A percentile compares a stretch with the other conserved stretches of the same genome.
phyloP scores from a whole-genome alignment of 1,140 invertebrate species.

The Lepidurus apus region DNA sequence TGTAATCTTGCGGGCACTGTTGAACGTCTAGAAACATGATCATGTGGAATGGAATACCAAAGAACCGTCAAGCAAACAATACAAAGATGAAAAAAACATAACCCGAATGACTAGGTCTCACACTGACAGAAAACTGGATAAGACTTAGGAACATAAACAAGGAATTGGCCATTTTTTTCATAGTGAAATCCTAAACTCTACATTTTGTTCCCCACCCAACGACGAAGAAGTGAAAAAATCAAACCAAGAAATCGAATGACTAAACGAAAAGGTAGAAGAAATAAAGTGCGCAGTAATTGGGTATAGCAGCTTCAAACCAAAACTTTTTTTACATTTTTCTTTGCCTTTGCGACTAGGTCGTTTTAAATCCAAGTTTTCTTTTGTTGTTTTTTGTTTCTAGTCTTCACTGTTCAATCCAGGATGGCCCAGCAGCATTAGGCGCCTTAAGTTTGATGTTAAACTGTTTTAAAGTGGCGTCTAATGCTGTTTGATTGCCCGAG shows the following conservation, averaged over 20 bases:
- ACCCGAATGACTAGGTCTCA: constrained; percentile 13
- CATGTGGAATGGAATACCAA: constrained; percentile 6
- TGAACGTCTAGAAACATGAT: constrained; percentile 11
- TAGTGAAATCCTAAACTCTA: too few species aligned
- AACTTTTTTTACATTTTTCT: background rate
- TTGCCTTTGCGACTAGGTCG: background rate
- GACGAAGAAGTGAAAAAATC: too few species aligned
- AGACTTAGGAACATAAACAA: background rate
- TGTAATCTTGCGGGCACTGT: constrained; percentile 3
- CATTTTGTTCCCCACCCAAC: too few species aligned
- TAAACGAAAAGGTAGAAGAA: too few species aligned
- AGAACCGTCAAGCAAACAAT: background rate
- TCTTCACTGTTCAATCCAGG: constrained; percentile 66
- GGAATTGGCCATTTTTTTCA: background rate
- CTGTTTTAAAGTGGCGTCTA: constrained; percentile 92
- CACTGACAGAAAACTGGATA: background rate
- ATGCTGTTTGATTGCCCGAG: constrained; percentile 84
- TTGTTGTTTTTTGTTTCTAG: background rate
- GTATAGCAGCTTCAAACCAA: too few species aligned
- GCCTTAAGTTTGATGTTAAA: constrained; percentile 85
- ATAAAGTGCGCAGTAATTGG: too few species aligned
- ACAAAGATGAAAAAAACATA: background rate
- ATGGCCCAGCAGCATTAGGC: constrained; percentile 63
- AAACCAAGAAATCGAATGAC: too few species aligned
- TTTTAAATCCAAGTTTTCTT: background rate